Conservation (phyloP, 2,888 invertebrate species). For the Dolomedes plantarius region DNA sequence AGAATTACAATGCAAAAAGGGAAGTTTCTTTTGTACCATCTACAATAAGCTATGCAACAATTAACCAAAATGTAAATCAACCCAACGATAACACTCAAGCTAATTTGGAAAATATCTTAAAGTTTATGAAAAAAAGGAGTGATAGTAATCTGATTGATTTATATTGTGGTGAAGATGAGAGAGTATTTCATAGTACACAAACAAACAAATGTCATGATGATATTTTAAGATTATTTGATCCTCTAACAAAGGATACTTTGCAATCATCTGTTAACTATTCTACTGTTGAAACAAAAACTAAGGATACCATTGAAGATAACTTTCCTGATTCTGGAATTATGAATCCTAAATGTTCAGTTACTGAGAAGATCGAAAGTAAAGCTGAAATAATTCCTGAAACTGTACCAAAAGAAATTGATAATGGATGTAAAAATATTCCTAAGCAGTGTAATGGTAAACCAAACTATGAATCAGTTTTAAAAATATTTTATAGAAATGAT, state of each 20-base stretch:
- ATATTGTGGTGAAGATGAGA: slow-evolving; percentile 56
- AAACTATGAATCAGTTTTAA: slow-evolving; percentile 24
- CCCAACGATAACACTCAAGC: slow-evolving; percentile 49
- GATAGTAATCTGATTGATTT: slow-evolving; percentile 72
- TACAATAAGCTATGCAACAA: slow-evolving; percentile 40
- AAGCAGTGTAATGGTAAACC: slow-evolving; percentile 17
- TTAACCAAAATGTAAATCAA: slow-evolving; percentile 27
- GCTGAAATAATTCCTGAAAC: slow-evolving; percentile 10
- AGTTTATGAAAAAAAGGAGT: slow-evolving; percentile 70
- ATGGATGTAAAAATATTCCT: neutral
- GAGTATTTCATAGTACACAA: neutral
- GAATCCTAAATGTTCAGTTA: neutral
- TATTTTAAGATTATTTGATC: slow-evolving; percentile 70
- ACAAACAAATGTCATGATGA: slow-evolving; percentile 52
- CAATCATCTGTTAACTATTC: neutral
- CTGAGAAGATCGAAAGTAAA: neutral
- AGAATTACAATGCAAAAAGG: slow-evolving; percentile 29
- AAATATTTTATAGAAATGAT: slow-evolving; percentile 39
- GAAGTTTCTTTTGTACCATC: slow-evolving; percentile 17
- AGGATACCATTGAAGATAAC: neutral
- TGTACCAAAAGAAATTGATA: slow-evolving; percentile 4
- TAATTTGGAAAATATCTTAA: slow-evolving; percentile 66
- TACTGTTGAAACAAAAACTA: neutral
- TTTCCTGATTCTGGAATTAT: neutral
- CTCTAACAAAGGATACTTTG: slow-evolving; percentile 20